Conservation (phyloP, 2,888 invertebrate genomes). For the Agrotis puta region DNA sequence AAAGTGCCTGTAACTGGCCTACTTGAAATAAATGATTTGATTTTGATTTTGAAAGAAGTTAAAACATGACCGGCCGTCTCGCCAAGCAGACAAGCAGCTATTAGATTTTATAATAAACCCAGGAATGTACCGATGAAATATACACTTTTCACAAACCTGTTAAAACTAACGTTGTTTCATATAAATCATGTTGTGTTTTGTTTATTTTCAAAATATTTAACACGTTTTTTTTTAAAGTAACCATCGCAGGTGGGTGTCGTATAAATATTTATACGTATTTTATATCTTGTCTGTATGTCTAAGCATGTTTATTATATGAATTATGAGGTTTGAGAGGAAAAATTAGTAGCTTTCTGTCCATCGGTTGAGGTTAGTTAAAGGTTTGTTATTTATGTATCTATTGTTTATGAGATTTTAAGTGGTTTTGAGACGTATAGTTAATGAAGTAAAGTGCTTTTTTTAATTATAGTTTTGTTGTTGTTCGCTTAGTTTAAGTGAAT, state of each 20-base stretch:
- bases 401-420: conserved; percentile 5
- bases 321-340: conserved; percentile 50
- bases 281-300: conserved; percentile 51
- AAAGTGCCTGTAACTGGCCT: too few relatives aligned
- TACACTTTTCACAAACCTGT: conserved; percentile 53
- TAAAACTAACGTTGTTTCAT: conserved; percentile 29
- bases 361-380: conserved; percentile 21
- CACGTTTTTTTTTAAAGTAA: conserved; percentile 56
- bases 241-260: conserved; percentile 51
- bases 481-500: too few relatives aligned
- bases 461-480: not conserved
- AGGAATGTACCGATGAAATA: conserved; percentile 54
- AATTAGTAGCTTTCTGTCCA: conserved; percentile 26
- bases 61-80: not conserved
- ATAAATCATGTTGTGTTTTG: conserved; percentile 56
- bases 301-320: conserved; percentile 49
- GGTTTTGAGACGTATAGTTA: not conserved
- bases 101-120: conserved; percentile 39
- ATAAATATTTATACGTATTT: conserved; percentile 62
- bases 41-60: too few relatives aligned
- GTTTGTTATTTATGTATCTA: conserved; percentile 9
- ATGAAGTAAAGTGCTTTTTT: not conserved
- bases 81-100: conserved; percentile 37
- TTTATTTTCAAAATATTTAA: conserved; percentile 65
- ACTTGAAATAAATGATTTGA: too few relatives aligned